These are phyloP conservation scores for Chascanopsetta lugubris DNA, from an alignment of 2,113 vertebrate genomes.

Conservation along the genomic window DNA sequence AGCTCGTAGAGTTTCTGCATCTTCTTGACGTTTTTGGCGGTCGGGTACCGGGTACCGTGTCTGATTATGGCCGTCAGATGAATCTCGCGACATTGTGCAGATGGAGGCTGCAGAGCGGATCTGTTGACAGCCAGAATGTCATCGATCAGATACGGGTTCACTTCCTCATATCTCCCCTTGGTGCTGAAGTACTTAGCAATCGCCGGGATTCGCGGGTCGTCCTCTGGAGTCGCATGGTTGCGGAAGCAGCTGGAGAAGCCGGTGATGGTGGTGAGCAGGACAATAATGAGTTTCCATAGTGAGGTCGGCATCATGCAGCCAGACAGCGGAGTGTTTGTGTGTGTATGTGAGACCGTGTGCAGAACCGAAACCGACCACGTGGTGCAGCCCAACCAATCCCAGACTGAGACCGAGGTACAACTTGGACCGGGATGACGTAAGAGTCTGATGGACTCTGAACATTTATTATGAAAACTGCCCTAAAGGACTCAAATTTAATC, in stretches of 20 bases:
- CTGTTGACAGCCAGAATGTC: slow-evolving; percentile 81
- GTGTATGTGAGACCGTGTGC: no score
- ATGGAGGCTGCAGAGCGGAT: slow-evolving; percentile 72
- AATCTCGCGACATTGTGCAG: slow-evolving; percentile 78
- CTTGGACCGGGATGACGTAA: not conserved
- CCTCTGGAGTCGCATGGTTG: not conserved
- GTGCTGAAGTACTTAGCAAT: slow-evolving; percentile 87
- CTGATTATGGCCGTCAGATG: slow-evolving; percentile 88
- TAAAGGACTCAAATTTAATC: not conserved
- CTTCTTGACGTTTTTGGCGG: slow-evolving; percentile 84
- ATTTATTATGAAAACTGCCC: not conserved
- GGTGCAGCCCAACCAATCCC: not conserved
- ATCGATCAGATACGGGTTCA: slow-evolving; percentile 79
- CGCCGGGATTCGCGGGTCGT: slow-evolving; percentile 42
- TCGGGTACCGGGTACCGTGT: slow-evolving; percentile 93
- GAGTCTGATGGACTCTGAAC: not conserved
- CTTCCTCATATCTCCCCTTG: slow-evolving; percentile 91
- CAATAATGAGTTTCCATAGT: not conserved
- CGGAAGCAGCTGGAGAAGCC: not conserved
- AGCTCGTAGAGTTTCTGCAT: slow-evolving; percentile 81
- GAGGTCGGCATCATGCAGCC: slow-evolving; percentile 20
- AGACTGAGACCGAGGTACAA: no score
- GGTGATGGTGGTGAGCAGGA: not conserved
- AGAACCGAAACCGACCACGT: not conserved
- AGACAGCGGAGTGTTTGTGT: not conserved